These are phyloP conservation scores for Acridotheres tristis DNA, from an alignment of 2,797 vertebrate species.

Conservation along the genomic window DNA sequence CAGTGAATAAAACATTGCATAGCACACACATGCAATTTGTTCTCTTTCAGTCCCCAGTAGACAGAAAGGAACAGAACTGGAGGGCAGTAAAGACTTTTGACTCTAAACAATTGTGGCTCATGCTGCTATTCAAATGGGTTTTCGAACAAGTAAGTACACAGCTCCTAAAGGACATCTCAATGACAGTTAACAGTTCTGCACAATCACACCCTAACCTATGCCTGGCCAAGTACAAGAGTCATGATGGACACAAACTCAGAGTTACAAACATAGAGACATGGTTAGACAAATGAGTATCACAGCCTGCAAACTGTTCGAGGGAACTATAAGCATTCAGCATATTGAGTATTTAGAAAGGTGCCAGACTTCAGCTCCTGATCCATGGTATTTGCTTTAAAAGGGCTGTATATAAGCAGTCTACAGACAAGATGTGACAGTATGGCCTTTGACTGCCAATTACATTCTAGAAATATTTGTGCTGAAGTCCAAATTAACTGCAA, in stretches of 20 bases:
- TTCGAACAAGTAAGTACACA: not conserved
- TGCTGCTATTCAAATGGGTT: not conserved
- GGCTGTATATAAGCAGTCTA: not conserved
- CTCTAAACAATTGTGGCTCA: not conserved
- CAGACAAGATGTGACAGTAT: not conserved
- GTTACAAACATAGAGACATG: not conserved
- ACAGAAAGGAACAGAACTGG: not conserved
- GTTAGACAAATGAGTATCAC: not conserved
- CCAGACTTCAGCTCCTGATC: conserved; percentile 32
- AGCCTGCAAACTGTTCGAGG: not conserved
- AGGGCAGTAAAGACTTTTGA: not conserved
- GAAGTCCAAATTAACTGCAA: conserved; percentile 15
- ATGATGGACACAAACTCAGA: not conserved
- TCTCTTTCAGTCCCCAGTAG: not conserved
- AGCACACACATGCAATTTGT: rapidly evolving
- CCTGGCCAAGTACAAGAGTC: not conserved
- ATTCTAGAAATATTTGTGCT: not conserved
- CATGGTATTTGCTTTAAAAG: conserved; percentile 46
- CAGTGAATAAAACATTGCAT: not conserved
- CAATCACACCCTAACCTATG: not conserved
- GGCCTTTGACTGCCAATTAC: not conserved
- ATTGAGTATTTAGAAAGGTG: not conserved
- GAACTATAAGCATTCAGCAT: not conserved
- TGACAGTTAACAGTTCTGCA: not conserved
- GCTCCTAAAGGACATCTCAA: not conserved